Percentiles rank a stretch among this genome's conserved stretches.
phyloP scores from a whole-genome alignment of 1,140 invertebrate species.

The Thereuonema tuberculata region DNA sequence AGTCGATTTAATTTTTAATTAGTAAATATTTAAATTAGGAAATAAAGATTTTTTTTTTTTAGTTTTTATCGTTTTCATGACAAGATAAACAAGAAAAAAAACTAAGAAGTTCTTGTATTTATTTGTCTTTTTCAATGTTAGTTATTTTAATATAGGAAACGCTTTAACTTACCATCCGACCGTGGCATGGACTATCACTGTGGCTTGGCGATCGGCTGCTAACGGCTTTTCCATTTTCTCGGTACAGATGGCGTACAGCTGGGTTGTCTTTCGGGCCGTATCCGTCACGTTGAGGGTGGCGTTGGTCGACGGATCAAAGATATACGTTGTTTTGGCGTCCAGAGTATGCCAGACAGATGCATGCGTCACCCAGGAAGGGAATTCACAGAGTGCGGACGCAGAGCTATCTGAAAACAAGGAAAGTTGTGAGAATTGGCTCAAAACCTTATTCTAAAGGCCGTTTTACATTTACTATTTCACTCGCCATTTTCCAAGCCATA shows the following conservation, averaged over 20 bases:
- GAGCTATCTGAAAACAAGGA: conserved; percentile 3
- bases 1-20: no score
- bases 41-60: no score
- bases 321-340: conserved; percentile 1
- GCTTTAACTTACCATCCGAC: conserved; percentile 19
- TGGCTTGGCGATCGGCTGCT: conserved; percentile 10
- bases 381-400: conserved; percentile 13
- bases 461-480: no score
- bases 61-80: no score
- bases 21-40: no score
- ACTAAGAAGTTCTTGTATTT: no score
- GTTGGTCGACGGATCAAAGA: conserved; percentile 9
- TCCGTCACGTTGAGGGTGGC: conserved; percentile 8
- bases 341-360: not conserved
- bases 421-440: no score
- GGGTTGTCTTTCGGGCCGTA: not conserved
- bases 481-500: no score
- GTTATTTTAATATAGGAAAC: no score
- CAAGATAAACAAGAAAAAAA: no score
- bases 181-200: conserved; percentile 17
- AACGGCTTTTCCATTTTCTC: conserved; percentile 13
- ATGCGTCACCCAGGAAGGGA: conserved; percentile 9
- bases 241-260: conserved; percentile 1
- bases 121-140: no score
- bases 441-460: no score